Conservation (phyloP, 92 coral and sea anemone species). For the Blastomussa wellsi region DNA sequence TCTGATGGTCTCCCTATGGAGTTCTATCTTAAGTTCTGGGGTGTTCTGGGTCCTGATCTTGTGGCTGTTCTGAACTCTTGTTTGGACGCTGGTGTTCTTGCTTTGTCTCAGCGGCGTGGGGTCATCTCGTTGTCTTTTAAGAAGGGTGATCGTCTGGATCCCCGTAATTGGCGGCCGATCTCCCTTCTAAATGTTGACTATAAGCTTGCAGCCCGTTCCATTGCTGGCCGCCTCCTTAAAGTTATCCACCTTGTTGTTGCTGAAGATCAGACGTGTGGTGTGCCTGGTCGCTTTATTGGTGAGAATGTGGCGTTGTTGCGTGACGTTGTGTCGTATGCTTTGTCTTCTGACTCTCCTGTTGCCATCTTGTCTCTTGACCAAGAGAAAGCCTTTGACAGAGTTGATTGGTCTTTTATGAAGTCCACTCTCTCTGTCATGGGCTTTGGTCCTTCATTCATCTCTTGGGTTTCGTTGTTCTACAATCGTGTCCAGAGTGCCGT, state of each 20-base stretch:
- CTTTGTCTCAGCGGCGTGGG: not conserved
- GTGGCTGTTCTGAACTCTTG: not conserved
- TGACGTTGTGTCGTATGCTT: not conserved
- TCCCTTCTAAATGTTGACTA: constrained; percentile 39
- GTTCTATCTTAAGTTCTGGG: not conserved
- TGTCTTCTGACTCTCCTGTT: not conserved
- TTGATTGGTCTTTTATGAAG: constrained; percentile 12
- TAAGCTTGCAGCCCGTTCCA: constrained; percentile 16
- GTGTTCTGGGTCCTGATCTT: not conserved
- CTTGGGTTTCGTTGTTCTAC: constrained; percentile 54
- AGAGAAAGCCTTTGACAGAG: constrained; percentile 43
- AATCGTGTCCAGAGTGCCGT: constrained; percentile 40
- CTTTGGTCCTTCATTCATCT: constrained; percentile 50
- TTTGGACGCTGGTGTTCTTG: not conserved
- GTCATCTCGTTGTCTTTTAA: constrained; percentile 16
- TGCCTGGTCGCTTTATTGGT: constrained; percentile 20
- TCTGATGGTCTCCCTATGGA: not conserved
- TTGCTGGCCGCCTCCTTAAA: not conserved
- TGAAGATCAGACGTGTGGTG: constrained; percentile 31
- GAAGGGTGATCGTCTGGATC: constrained; percentile 22
- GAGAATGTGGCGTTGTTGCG: not conserved
- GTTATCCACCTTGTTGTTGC: not conserved
- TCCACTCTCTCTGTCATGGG: constrained; percentile 20
- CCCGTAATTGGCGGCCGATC: constrained; percentile 48
- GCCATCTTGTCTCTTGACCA: constrained; percentile 7